A percentile compares a stretch with the other conserved stretches of the same genome.
Conservation (phyloP, 2,797 vertebrate species). For the Rachycentron canadum region DNA sequence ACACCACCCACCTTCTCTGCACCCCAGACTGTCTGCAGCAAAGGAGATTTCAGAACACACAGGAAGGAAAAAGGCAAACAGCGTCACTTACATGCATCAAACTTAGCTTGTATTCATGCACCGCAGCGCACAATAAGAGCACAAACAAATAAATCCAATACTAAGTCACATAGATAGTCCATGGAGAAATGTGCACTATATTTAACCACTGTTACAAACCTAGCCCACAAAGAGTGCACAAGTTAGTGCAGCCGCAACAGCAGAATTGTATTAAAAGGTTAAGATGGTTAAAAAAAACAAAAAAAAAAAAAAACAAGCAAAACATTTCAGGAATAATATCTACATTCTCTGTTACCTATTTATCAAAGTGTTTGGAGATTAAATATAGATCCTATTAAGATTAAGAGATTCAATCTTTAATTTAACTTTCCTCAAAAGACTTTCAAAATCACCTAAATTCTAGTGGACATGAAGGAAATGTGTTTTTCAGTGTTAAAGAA, state of each 20-base stretch:
- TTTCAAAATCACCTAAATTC: background rate
- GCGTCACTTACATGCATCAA: conserved; percentile 63
- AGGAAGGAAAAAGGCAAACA: conserved; percentile 69
- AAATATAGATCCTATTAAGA: conserved; percentile 12
- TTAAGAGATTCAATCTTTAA: conserved; percentile 6
- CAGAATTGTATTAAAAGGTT: conserved; percentile 1
- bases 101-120: conserved; percentile 37
- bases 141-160: conserved; percentile 37
- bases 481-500: background rate
- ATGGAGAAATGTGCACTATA: background rate
- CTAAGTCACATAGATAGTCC: background rate
- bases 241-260: background rate
- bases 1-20: conserved; percentile 74
- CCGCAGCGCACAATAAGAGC: conserved; percentile 24
- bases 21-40: conserved; percentile 86
- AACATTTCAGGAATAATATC: background rate
- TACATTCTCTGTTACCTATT: background rate
- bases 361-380: background rate
- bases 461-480: background rate
- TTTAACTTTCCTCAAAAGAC: background rate
- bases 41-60: conserved; percentile 78
- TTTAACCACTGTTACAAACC: conserved; percentile 7
- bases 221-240: background rate
- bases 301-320: too few species aligned
- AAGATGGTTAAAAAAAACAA: background rate